Percentiles rank a stretch among this genome's conserved stretches.
These are phyloP conservation scores for Mamestra brassicae DNA, from an alignment of 2,888 invertebrate genomes.

Conservation along the genomic window DNA sequence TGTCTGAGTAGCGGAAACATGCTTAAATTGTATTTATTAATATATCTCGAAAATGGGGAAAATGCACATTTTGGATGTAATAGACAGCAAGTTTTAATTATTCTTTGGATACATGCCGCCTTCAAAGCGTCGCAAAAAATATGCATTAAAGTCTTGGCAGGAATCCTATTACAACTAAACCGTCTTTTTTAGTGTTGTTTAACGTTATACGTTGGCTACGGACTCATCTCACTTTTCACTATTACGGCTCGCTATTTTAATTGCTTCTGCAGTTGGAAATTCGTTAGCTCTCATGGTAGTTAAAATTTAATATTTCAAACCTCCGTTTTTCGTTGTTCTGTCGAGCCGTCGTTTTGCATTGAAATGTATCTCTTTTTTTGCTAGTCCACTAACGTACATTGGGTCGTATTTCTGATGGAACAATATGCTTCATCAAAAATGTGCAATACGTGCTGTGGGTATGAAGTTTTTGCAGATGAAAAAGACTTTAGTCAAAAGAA, in stretches of 20 bases:
- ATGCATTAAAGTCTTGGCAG: not conserved
- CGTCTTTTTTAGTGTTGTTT: slow-evolving; percentile 59
- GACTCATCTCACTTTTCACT: slow-evolving; percentile 60
- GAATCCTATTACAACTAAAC: slow-evolving; percentile 50
- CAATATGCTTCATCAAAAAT: slow-evolving; percentile 13
- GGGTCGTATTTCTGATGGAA: slow-evolving; percentile 22
- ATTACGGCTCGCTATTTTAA: slow-evolving; percentile 65
- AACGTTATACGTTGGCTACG: slow-evolving; percentile 42
- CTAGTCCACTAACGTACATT: slow-evolving; percentile 22
- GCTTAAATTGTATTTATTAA: not conserved
- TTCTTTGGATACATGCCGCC: not conserved
- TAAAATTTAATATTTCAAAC: slow-evolving; percentile 71
- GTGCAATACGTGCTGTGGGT: not conserved
- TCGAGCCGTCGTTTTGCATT: slow-evolving; percentile 32
- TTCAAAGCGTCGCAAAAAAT: slow-evolving; percentile 6
- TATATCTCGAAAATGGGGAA: not conserved
- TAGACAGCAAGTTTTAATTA: not conserved
- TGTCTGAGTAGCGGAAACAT: not conserved
- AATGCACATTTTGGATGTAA: not conserved
- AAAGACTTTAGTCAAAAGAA: not conserved
- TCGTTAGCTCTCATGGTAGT: slow-evolving; percentile 63
- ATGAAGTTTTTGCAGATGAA: slow-evolving; percentile 9
- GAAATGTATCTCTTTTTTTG: slow-evolving; percentile 37
- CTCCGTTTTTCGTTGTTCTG: slow-evolving; percentile 39
- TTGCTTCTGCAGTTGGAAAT: slow-evolving; percentile 68